These are phyloP conservation scores for Ceratotherium simum DNA, from an alignment of 2,113 vertebrate species.

Conservation along the genomic window DNA sequence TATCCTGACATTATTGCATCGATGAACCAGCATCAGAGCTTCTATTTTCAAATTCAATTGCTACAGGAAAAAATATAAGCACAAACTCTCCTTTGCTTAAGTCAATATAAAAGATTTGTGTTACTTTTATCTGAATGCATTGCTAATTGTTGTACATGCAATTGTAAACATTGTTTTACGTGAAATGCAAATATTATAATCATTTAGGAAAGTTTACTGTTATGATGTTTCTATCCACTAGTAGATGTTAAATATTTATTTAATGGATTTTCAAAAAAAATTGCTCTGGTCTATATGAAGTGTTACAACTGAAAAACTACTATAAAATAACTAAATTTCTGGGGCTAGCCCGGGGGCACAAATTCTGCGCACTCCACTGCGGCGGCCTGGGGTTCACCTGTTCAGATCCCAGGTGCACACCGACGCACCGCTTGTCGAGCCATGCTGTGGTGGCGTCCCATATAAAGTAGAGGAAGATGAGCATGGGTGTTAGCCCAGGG, in stretches of 20 bases:
- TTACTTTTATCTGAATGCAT: neutral
- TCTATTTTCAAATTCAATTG: constrained; percentile 17
- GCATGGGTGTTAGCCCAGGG: too few relatives aligned
- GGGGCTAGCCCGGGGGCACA: too few relatives aligned
- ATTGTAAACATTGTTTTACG: neutral
- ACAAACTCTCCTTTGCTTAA: neutral
- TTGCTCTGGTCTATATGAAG: neutral
- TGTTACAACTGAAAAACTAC: neutral
- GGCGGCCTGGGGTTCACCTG: too few relatives aligned
- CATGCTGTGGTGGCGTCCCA: too few relatives aligned
- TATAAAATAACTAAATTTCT: neutral
- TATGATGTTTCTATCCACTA: neutral
- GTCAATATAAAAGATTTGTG: neutral
- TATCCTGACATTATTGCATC: neutral
- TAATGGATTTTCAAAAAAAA: neutral
- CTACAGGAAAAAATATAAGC: neutral
- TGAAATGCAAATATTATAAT: neutral
- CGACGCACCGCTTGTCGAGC: too few relatives aligned
- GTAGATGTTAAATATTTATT: neutral
- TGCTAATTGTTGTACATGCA: neutral
- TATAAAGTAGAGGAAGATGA: too few relatives aligned
- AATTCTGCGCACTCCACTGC: too few relatives aligned
- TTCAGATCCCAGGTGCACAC: too few relatives aligned
- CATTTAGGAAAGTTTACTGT: neutral
- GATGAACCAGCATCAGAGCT: neutral